Conservation (phyloP, 2,113 vertebrate genomes). For the Ascaphus truei region DNA sequence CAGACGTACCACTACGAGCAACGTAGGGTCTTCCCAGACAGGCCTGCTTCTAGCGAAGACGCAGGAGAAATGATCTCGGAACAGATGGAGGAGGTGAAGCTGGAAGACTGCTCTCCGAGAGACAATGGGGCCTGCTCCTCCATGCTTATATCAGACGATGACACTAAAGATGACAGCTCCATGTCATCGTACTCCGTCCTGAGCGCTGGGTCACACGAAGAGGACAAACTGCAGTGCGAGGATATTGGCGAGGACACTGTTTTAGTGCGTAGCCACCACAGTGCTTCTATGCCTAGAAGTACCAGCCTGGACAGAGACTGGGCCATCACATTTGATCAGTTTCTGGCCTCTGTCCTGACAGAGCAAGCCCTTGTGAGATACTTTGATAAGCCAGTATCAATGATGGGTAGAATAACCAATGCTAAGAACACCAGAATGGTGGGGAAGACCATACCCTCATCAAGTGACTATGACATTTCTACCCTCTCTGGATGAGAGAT, state of each 20-base stretch:
- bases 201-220: constrained; percentile 87
- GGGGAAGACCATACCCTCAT: constrained; percentile 71
- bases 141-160: constrained; percentile 92
- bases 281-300: constrained; percentile 66
- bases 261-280: constrained; percentile 67
- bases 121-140: constrained; percentile 80
- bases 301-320: constrained; percentile 90
- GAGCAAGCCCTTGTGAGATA: constrained; percentile 89
- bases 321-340: constrained; percentile 96
- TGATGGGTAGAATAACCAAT: constrained; percentile 81
- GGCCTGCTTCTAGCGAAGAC: constrained; percentile 35
- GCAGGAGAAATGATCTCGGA: constrained; percentile 40
- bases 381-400: constrained; percentile 90
- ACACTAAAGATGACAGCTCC: constrained; percentile 94
- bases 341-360: constrained; percentile 89
- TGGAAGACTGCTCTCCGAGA: constrained; percentile 88
- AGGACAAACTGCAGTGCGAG: constrained; percentile 94
- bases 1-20: constrained; percentile 45
- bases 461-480: constrained; percentile 93
- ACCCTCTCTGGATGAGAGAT: constrained; percentile 75
- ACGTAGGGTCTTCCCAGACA: constrained; percentile 43
- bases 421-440: constrained; percentile 85
- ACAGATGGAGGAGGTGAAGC: constrained; percentile 90
- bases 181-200: constrained; percentile 97
- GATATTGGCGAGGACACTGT: constrained; percentile 92